Evolutionary conservation across 2,797 vertebrate genomes (phyloP).

Genomic region (Valencia hispanica): DNA sequence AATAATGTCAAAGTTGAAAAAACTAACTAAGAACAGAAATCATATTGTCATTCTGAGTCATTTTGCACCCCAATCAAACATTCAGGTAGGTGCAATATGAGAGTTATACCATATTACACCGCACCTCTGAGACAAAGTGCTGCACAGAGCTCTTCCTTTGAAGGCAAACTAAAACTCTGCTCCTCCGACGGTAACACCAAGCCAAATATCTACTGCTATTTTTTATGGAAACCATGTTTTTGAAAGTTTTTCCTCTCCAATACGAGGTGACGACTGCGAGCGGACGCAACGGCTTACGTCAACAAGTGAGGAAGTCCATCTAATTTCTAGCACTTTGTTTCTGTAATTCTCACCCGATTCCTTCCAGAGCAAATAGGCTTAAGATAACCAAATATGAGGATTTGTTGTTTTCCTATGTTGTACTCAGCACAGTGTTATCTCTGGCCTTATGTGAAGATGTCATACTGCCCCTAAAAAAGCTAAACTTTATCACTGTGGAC

Average conservation of each 20-base stretch:
- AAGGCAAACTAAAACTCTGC: conserved; percentile 12
- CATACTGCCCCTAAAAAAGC: not conserved
- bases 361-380: not conserved
- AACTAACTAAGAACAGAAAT: conserved; percentile 60
- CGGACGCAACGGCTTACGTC: not conserved
- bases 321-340: conserved; percentile 1
- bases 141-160: conserved; percentile 41
- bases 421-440: conserved; percentile 12
- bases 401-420: not conserved
- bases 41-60: conserved; percentile 74
- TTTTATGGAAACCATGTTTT: conserved; percentile 16
- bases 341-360: not conserved
- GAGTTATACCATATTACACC: conserved; percentile 35
- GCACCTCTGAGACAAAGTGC: conserved; percentile 37
- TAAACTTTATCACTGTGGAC: not conserved
- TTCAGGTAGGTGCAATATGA: conserved; percentile 68
- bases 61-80: conserved; percentile 55
- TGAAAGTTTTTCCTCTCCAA: conserved; percentile 7
- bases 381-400: not conserved
- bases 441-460: not conserved
- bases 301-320: conserved; percentile 31
- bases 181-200: conserved; percentile 13
- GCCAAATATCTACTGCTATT: conserved; percentile 10
- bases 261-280: not conserved
- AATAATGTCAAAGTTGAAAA: conserved; percentile 44